Evolutionary conservation across 2,888 invertebrate species (phyloP).

Genomic region (Pandemis heparana): DNA sequence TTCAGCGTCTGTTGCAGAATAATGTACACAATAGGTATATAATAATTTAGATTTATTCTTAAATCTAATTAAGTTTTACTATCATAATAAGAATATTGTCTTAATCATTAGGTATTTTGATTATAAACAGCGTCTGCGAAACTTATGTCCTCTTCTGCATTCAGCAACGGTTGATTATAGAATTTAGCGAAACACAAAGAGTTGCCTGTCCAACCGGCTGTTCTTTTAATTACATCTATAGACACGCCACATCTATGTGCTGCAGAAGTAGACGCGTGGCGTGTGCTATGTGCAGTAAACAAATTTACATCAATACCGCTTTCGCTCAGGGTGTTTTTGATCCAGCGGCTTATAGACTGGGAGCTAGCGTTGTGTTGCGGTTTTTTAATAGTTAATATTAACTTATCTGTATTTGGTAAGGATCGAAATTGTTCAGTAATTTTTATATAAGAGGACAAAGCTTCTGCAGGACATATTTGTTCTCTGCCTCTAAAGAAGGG

Average conservation of each 20-base stretch:
- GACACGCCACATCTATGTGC: constrained; percentile 1
- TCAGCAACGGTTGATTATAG: constrained; percentile 16
- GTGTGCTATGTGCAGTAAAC: constrained; percentile 32
- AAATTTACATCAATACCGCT: constrained; percentile 24
- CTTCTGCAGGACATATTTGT: not conserved
- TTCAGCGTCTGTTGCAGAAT: constrained; percentile 7
- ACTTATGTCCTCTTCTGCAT: not conserved
- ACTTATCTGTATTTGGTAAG: not conserved
- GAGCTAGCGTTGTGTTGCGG: constrained; percentile 10
- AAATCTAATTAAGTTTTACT: not conserved
- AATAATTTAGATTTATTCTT: too few relatives aligned
- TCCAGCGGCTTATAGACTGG: constrained; percentile 25
- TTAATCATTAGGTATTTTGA: not conserved
- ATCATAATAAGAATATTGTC: not conserved
- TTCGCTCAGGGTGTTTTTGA: constrained; percentile 3
- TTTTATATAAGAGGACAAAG: not conserved
- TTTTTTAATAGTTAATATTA: constrained; percentile 19
- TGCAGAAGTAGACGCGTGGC: constrained; percentile 20
- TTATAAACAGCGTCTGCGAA: not conserved
- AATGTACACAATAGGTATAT: too few relatives aligned
- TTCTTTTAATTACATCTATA: constrained; percentile 1
- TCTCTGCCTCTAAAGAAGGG: not conserved
- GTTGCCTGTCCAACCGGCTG: constrained; percentile 29
- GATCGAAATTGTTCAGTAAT: not conserved
- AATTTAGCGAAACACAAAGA: constrained; percentile 23